Base-by-base conservation (phyloP, 2,888 invertebrate species). In the Stenchaetothrips biformis region DNA sequence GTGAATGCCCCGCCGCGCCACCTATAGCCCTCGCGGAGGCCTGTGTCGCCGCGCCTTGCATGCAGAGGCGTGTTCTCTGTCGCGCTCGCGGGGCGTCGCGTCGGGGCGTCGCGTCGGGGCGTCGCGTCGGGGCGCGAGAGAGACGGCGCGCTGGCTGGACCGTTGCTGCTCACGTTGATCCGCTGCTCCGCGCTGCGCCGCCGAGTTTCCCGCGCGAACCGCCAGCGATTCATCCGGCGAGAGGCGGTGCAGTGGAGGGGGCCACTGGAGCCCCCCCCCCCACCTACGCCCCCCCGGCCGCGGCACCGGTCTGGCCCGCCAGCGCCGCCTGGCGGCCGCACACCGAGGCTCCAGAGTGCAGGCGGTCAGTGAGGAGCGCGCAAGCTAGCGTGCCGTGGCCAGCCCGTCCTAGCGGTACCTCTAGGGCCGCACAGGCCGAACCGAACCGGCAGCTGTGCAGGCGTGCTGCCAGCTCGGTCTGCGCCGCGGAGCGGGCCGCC, bases 311-410 rank as follows among this genome's bases (percentile, higher is more conserved):
- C n/a, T n/a, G n/a, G n/a, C n/a, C 21, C 9, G 67, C 67, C 9
- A 21, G 67, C 67, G 67, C 67, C 67, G 67, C 67, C 67, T 67
- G 67, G 67, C 67, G 67, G 67, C 67, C 67, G 67, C 67, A 67
- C n/a, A 67, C 67, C 21, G n/a, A 67, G 21, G 67, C 67, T 67
- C 67, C 7, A 21, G 67, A 67, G 67, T 67, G 67, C 67, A 67
- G 67, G 67, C 67, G 67, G 67, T 67, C 67, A 67, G 67, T 67
- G 67, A 67, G 67, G 67, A 25, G 21, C n/a, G 67, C 67, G n/a
- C n/a, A n/a, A n/a, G 67, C 67, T 67, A 67, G 67, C 67, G 67
- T 67, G 67, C 67, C 67, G 67, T 67, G 18, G 4, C 13, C 53
- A 53, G 53, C 53, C 53, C 13, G 53, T 53, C 53, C 53, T 53